Base-by-base conservation (phyloP, 1,140 invertebrate species). In the Melitaea cinxia region DNA sequence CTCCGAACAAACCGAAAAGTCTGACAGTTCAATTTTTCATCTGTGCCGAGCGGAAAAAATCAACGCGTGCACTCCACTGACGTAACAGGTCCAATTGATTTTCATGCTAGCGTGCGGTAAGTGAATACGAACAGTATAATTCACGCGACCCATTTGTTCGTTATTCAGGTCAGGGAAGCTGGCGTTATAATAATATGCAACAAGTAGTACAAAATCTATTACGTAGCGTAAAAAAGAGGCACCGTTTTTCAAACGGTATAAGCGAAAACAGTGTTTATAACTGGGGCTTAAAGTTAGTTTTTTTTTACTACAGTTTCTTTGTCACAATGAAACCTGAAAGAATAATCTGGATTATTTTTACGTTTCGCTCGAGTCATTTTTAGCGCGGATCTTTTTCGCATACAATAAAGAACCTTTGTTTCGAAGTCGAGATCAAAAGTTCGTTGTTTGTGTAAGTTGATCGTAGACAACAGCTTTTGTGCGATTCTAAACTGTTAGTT, bases 141-240 rank as follows among this genome's bases (percentile, higher is more conserved):
- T 47, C 23, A 45, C 10, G 58, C 58, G 58, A 61, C 58, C 58
- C 49, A 53, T 53, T 61, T 61, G 6, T 21, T 47, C 19, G 42
- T 26, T 23, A 61, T 53, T 61, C 58, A 61, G 58, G 58, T 61
- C 58, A 49, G 33, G 33, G 24, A 23, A 55, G 37, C 30, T 10
- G 26, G 30, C 23, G 17, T 53, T 61, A 53, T 53, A 53, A 28
- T 53, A 53, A 61, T 55, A 55, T 61, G 58, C 58, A 61, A 61
- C 58, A 61, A 61, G 58, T 61, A 52, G 45, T 21, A 57, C 54
- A 7, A 57, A 57, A 57, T 45, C 39, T 39, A 57, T 45, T 57
- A 35, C 14, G 55, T 57, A 57, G 5, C 24, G 37, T 23, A 24
- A 26, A 37, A 28, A 57, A 42, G 55, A 45, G 53, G 53, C 23